Evolutionary conservation across 2,888 invertebrate species (phyloP).

Genomic region (Archips xylosteana): DNA sequence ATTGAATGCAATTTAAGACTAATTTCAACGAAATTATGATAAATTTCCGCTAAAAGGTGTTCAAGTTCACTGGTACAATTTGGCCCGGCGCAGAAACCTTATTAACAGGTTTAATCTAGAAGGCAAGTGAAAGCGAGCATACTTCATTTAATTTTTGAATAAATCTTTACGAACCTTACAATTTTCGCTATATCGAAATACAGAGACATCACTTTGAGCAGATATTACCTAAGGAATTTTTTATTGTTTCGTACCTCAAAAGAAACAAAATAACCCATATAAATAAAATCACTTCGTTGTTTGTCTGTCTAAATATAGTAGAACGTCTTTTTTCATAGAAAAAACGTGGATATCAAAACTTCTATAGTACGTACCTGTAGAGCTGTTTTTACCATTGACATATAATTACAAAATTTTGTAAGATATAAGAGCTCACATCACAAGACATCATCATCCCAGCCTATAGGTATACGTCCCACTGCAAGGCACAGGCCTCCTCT

Average conservation of each 20-base stretch:
- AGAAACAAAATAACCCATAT: neutral
- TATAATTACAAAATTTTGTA: no score
- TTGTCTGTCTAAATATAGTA: neutral
- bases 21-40: constrained; percentile 27
- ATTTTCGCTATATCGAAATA: constrained; percentile 49
- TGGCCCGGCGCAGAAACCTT: constrained; percentile 67
- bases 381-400: no score
- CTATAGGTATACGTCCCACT: no score
- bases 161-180: constrained; percentile 57
- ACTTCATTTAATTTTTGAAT: constrained; percentile 68
- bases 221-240: neutral
- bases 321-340: no score
- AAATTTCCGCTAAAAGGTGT: constrained; percentile 72
- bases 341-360: no score
- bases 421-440: no score
- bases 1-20: neutral
- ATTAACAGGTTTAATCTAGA: constrained; percentile 72
- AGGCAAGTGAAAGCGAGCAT: constrained; percentile 60
- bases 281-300: constrained; percentile 23
- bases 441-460: no score
- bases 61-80: constrained; percentile 72
- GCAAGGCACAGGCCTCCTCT: no score
- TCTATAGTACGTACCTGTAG: no score
- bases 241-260: no score
- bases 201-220: constrained; percentile 43